A percentile compares a stretch with the other conserved stretches of the same genome.
phyloP scores from a whole-genome alignment of 2,888 invertebrate species.

The Smittia aterrima region DNA sequence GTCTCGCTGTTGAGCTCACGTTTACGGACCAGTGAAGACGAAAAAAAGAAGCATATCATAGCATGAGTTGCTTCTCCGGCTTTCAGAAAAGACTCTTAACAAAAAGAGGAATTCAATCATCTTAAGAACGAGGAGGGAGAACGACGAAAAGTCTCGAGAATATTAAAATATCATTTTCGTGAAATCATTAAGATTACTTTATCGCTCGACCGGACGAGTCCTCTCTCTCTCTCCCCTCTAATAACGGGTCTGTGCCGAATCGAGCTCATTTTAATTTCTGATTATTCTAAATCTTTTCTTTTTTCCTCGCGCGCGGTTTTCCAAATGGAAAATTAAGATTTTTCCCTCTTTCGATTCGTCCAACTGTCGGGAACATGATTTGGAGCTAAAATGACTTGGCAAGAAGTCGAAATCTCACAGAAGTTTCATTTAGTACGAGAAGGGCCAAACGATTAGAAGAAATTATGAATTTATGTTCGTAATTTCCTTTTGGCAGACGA shows the following conservation, averaged over 20 bases:
- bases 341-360: background rate
- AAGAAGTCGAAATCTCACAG: background rate
- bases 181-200: background rate
- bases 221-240: background rate
- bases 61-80: too few species aligned
- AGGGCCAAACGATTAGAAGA: background rate
- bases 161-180: background rate
- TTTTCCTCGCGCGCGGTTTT: background rate
- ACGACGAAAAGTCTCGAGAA: too few species aligned
- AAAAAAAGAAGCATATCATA: constrained; percentile 25
- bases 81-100: too few species aligned
- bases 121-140: background rate
- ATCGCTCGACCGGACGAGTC: too few species aligned
- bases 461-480: constrained; percentile 2
- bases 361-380: background rate
- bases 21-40: constrained; percentile 15
- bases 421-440: background rate
- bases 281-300: constrained; percentile 35
- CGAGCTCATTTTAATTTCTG: constrained; percentile 39
- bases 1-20: constrained; percentile 4
- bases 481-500: background rate
- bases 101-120: background rate
- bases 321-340: background rate
- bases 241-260: constrained; percentile 31
- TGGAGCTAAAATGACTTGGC: background rate